A percentile compares a stretch with the other conserved stretches of the same genome.
Conservation (phyloP, 1,140 invertebrate genomes). For the Idris sp. region DNA sequence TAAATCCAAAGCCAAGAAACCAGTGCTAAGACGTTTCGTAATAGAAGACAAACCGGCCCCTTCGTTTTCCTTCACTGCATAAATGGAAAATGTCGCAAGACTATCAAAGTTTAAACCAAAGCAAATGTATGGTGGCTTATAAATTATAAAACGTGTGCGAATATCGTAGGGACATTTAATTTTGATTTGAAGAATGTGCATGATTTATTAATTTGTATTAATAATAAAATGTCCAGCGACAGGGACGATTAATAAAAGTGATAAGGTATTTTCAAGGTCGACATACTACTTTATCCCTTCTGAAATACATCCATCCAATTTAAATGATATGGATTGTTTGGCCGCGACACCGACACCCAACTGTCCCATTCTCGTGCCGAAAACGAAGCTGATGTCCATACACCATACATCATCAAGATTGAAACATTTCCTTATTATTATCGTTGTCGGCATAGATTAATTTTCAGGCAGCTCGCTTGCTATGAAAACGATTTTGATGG, state of each 20-base stretch:
- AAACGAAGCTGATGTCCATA: conserved; percentile 67
- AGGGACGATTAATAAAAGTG: conserved; percentile 40
- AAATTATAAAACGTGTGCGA: conserved; percentile 45
- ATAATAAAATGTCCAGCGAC: neutral
- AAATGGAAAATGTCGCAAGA: conserved; percentile 36
- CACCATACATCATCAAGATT: conserved; percentile 78
- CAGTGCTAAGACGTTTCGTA: conserved; percentile 62
- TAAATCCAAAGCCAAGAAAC: conserved; percentile 71
- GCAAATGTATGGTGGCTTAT: conserved; percentile 26
- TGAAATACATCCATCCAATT: conserved; percentile 52
- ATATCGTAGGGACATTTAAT: neutral
- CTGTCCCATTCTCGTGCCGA: conserved; percentile 51
- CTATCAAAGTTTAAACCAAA: conserved; percentile 47
- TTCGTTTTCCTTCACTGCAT: conserved; percentile 32
- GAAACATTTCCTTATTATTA: conserved; percentile 79
- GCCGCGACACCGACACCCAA: conserved; percentile 59
- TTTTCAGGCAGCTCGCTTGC: conserved; percentile 65
- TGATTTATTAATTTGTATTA: conserved; percentile 1
- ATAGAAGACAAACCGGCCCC: conserved; percentile 63
- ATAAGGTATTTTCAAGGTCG: conserved; percentile 40
- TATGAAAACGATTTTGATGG: conserved; percentile 64
- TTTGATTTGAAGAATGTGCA: neutral
- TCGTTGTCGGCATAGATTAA: conserved; percentile 77
- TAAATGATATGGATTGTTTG: conserved; percentile 64
- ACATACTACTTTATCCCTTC: conserved; percentile 31